Evolutionary conservation across 2,113 vertebrate genomes (phyloP).

Genomic region (Blennius ocellaris): DNA sequence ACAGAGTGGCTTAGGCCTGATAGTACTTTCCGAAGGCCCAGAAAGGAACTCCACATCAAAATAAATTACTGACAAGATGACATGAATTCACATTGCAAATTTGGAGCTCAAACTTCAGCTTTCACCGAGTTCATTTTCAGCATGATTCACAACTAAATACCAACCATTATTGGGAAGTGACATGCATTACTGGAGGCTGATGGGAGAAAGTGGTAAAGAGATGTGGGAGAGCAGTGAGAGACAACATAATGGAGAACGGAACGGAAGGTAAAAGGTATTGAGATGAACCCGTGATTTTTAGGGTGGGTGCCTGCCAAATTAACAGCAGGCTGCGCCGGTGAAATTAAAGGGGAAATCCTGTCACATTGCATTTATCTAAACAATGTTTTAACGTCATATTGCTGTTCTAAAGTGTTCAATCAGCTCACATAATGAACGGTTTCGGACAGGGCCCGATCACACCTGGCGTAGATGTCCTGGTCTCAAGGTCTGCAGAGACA

Average conservation of each 20-base stretch:
- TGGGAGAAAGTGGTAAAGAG: background rate
- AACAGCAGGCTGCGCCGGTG: background rate
- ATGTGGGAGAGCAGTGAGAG: conserved; percentile 4
- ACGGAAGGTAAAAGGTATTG: background rate
- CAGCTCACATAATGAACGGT: no score
- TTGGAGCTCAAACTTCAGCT: background rate
- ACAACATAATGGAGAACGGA: background rate
- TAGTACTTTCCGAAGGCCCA: background rate
- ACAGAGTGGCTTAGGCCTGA: background rate
- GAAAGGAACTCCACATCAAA: background rate
- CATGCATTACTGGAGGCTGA: background rate
- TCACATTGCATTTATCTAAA: background rate
- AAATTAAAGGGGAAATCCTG: background rate
- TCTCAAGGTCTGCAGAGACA: no score
- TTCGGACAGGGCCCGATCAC: no score
- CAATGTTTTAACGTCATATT: conserved; percentile 6
- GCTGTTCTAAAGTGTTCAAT: no score
- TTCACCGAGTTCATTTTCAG: background rate
- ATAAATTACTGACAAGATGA: background rate
- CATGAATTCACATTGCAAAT: background rate
- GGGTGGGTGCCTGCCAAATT: no score
- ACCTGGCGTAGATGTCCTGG: no score
- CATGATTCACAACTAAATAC: background rate
- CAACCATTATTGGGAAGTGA: background rate
- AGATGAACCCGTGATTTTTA: background rate